Evolutionary conservation across 2,888 invertebrate genomes (phyloP).

Genomic region (Polymixis lichenea): DNA sequence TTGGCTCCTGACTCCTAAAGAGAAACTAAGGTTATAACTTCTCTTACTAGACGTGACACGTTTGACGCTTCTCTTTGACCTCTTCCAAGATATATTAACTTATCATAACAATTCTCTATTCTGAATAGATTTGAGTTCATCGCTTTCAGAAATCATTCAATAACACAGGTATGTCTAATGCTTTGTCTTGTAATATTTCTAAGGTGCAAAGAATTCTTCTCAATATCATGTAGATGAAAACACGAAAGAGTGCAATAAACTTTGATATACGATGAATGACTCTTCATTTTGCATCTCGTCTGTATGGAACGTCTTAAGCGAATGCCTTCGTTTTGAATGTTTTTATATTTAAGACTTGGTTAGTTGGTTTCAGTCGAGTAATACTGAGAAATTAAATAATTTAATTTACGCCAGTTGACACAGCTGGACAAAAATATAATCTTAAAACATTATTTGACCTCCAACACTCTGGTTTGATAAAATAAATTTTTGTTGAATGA

Average conservation of each 20-base stretch:
- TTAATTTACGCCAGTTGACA: background rate
- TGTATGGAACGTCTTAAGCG: background rate
- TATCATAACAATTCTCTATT: slow-evolving; percentile 5
- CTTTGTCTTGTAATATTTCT: slow-evolving; percentile 11
- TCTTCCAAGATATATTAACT: slow-evolving; percentile 1
- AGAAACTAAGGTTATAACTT: background rate
- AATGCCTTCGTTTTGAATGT: slow-evolving; percentile 1
- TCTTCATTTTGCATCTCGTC: background rate
- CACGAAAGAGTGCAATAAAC: slow-evolving; percentile 23
- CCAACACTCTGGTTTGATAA: background rate
- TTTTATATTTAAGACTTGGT: background rate
- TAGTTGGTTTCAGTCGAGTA: background rate
- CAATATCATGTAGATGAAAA: background rate
- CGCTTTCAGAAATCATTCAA: slow-evolving; percentile 28
- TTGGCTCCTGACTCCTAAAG: too few species aligned
- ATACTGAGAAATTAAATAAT: slow-evolving; percentile 1
- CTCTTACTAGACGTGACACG: background rate
- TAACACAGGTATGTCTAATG: slow-evolving; percentile 30
- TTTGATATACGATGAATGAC: slow-evolving; percentile 8
- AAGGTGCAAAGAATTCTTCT: slow-evolving; percentile 9
- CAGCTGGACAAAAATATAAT: background rate
- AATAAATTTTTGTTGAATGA: background rate
- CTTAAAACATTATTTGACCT: background rate
- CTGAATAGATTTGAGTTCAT: slow-evolving; percentile 8
- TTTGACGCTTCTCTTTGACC: slow-evolving; percentile 10